These are phyloP conservation scores for Dendrolimus punctatus DNA, from an alignment of 1,140 invertebrate species.

Conservation along the genomic window DNA sequence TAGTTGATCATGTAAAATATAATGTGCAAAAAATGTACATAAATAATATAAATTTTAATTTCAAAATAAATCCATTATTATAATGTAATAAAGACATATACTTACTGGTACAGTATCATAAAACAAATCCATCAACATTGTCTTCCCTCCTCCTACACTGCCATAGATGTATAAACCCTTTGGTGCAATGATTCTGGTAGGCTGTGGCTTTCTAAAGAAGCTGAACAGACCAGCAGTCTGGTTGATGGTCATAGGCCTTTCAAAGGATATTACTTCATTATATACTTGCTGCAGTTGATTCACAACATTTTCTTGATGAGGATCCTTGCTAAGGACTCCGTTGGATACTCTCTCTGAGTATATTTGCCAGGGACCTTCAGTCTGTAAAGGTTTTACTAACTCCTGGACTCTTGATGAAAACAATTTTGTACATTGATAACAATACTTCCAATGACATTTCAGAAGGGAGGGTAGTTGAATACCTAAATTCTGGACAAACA, in stretches of 20 bases:
- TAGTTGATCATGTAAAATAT: too few relatives aligned
- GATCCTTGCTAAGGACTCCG: constrained; percentile 74
- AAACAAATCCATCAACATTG: constrained; percentile 99
- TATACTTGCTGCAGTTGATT: constrained; percentile 81
- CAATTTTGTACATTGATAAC: constrained; percentile 37
- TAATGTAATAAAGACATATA: constrained; percentile 11
- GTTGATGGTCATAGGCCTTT: constrained; percentile 57
- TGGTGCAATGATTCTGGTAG: constrained; percentile 70
- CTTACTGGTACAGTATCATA: constrained; percentile 79
- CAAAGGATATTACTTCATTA: constrained; percentile 76
- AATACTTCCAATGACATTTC: constrained; percentile 31
- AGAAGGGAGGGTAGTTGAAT: constrained; percentile 27
- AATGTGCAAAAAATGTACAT: too few relatives aligned
- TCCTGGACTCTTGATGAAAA: constrained; percentile 42
- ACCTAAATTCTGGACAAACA: constrained; percentile 36
- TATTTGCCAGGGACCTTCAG: constrained; percentile 65
- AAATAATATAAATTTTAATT: constrained; percentile 1
- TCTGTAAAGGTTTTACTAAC: constrained; percentile 8
- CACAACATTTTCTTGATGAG: constrained; percentile 80
- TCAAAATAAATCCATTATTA: constrained; percentile 5
- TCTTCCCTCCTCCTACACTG: constrained; percentile 95
- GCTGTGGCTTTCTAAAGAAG: constrained; percentile 62
- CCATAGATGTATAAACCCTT: constrained; percentile 89
- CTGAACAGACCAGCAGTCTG: constrained; percentile 52
- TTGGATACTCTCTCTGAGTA: constrained; percentile 74